A percentile compares a stretch with the other conserved stretches of the same genome.
Conservation (phyloP, 2,113 vertebrate genomes). For the Charina bottae region DNA sequence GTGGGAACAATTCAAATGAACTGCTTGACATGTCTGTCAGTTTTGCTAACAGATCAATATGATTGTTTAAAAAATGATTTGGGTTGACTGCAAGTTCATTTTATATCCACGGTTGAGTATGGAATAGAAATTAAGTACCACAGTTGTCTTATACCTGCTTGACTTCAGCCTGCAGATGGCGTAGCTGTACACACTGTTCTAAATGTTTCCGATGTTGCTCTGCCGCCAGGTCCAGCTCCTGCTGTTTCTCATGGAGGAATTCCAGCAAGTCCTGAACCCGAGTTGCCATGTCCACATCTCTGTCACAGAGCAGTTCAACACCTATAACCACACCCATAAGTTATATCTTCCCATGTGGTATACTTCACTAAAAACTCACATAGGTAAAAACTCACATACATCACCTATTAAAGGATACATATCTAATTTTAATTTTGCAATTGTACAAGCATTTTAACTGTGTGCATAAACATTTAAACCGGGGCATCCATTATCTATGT, state of each 20-base stretch:
- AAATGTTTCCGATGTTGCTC: slow-evolving; percentile 96
- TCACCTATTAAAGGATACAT: neutral
- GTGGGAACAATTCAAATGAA: neutral
- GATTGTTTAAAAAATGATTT: neutral
- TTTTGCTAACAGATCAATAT: neutral
- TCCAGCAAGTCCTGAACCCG: slow-evolving; percentile 95
- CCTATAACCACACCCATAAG: slow-evolving; percentile 64
- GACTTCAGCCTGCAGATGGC: slow-evolving; percentile 97
- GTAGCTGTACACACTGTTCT: slow-evolving; percentile 97
- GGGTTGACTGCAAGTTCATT: too few relatives aligned
- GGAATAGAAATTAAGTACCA: neutral
- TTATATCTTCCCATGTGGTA: accelerated
- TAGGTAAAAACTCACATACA: neutral
- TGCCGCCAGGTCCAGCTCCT: slow-evolving; percentile 90
- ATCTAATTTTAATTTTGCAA: too few relatives aligned
- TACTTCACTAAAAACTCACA: accelerated
- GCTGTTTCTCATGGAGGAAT: slow-evolving; percentile 98
- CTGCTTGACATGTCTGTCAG: neutral
- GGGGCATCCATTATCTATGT: neutral
- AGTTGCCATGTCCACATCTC: slow-evolving; percentile 96
- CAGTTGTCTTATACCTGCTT: slow-evolving; percentile 83
- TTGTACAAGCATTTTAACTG: neutral
- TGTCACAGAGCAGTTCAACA: slow-evolving; percentile 94
- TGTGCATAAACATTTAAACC: neutral
- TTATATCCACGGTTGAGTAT: neutral